phyloP scores from a whole-genome alignment of 1,140 invertebrate species.

The Laupala kohalensis region DNA sequence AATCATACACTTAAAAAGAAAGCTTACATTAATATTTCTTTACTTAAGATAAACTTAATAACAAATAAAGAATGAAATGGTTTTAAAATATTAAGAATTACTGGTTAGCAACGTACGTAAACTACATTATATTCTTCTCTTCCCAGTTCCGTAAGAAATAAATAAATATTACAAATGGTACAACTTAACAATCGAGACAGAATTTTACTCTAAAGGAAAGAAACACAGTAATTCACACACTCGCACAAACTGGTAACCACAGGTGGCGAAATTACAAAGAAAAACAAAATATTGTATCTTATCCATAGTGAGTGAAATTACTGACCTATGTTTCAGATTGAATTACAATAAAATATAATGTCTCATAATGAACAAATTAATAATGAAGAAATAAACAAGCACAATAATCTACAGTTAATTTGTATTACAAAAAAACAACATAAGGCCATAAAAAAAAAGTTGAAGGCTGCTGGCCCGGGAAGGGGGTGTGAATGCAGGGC shows the following conservation, averaged over 20 bases:
- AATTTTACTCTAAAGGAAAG: not conserved
- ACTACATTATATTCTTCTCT: not conserved
- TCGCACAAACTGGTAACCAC: not conserved
- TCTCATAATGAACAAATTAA: too few species aligned
- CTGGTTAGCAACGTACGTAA: not conserved
- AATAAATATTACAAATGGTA: not conserved
- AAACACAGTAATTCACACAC: not conserved
- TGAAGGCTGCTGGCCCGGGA: not conserved
- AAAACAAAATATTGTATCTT: not conserved
- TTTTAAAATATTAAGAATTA: too few species aligned
- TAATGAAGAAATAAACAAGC: too few species aligned
- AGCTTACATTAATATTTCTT: too few species aligned
- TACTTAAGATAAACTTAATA: not conserved
- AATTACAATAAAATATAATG: too few species aligned
- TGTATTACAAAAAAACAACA: too few species aligned
- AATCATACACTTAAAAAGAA: too few species aligned
- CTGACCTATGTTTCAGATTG: too few species aligned
- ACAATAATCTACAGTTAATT: too few species aligned
- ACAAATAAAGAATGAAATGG: not conserved
- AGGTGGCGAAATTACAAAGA: not conserved
- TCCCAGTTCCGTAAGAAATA: not conserved
- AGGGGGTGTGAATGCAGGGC: not conserved
- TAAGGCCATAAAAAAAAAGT: too few species aligned
- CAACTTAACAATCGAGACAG: not conserved
- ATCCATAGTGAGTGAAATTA: not conserved